phyloP scores from a whole-genome alignment of 2,797 vertebrate species.

The Pseudocheirus occidentalis region DNA sequence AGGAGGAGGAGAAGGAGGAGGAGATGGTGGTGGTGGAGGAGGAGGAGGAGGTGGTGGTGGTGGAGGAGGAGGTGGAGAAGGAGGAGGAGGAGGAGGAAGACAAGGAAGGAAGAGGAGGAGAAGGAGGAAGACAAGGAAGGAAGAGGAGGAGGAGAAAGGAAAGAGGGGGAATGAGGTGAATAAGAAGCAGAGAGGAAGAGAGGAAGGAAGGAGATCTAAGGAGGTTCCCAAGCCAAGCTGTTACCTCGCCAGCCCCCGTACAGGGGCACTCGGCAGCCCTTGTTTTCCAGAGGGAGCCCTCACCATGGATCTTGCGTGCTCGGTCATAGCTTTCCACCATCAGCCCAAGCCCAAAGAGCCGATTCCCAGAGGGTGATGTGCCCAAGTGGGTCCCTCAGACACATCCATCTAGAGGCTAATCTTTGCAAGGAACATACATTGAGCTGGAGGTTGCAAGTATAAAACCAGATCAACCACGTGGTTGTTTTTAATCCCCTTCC shows the following conservation, averaged over 20 bases:
- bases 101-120: slow-evolving; percentile 67
- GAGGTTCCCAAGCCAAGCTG: slow-evolving; percentile 82
- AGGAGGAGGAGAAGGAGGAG: slow-evolving; percentile 78
- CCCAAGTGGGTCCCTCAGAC: slow-evolving; percentile 81
- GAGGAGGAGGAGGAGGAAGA: slow-evolving; percentile 72
- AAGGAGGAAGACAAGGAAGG: slow-evolving; percentile 77
- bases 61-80: slow-evolving; percentile 77
- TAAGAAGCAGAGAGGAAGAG: slow-evolving; percentile 77
- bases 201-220: slow-evolving; percentile 76
- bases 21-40: slow-evolving; percentile 78
- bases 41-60: slow-evolving; percentile 80
- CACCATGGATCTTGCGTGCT: slow-evolving; percentile 71
- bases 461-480: slow-evolving; percentile 88
- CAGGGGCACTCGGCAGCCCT: slow-evolving; percentile 76
- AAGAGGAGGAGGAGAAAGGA: slow-evolving; percentile 77
- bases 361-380: slow-evolving; percentile 78
- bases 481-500: slow-evolving; percentile 86
- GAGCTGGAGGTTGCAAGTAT: slow-evolving; percentile 86
- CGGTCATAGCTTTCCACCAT: slow-evolving; percentile 80
- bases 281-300: slow-evolving; percentile 77
- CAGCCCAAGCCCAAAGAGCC: slow-evolving; percentile 79
- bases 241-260: slow-evolving; percentile 81
- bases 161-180: slow-evolving; percentile 70
- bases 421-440: slow-evolving; percentile 84
- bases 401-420: slow-evolving; percentile 85